These are phyloP conservation scores for Leucophenga maculata DNA, from an alignment of 2,888 invertebrate species.

Conservation along the genomic window DNA sequence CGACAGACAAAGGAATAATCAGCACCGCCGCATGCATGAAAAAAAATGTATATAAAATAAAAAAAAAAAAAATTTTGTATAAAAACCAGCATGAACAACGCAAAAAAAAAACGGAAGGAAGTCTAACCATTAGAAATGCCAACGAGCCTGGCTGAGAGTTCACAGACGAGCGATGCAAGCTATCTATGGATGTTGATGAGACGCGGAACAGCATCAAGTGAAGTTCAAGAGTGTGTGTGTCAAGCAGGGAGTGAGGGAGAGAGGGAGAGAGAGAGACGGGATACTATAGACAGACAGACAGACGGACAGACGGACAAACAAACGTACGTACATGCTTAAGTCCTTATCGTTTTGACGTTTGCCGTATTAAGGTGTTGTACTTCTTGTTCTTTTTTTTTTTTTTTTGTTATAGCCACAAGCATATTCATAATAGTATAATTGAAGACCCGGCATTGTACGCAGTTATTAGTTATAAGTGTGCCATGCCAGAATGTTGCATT, in stretches of 20 bases:
- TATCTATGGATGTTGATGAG: not conserved
- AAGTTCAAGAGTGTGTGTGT: not conserved
- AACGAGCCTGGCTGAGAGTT: constrained; percentile 31
- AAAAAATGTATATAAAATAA: not conserved
- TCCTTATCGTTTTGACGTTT: constrained; percentile 35
- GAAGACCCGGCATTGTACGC: not conserved
- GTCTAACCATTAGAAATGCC: constrained; percentile 64
- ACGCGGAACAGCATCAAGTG: not conserved
- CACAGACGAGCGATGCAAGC: not conserved
- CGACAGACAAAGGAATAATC: constrained; percentile 16
- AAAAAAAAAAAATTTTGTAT: not conserved
- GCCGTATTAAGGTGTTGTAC: constrained; percentile 50
- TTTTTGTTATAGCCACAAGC: constrained; percentile 26
- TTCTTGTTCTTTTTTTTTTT: constrained; percentile 21
- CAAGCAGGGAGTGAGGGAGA: too few species aligned
- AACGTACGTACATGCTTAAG: constrained; percentile 12
- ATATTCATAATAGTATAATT: constrained; percentile 45
- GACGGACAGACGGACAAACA: not conserved
- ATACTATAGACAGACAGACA: not conserved
- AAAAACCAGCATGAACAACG: not conserved
- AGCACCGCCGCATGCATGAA: constrained; percentile 6
- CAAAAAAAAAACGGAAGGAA: constrained; percentile 51
- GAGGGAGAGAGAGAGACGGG: not conserved
- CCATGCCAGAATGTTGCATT: too few species aligned
- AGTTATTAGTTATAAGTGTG: too few species aligned